Percentiles rank a stretch among this genome's conserved stretches.
Evolutionary conservation across 2,113 vertebrate species (phyloP).

Genomic region (Melospiza melodia): DNA sequence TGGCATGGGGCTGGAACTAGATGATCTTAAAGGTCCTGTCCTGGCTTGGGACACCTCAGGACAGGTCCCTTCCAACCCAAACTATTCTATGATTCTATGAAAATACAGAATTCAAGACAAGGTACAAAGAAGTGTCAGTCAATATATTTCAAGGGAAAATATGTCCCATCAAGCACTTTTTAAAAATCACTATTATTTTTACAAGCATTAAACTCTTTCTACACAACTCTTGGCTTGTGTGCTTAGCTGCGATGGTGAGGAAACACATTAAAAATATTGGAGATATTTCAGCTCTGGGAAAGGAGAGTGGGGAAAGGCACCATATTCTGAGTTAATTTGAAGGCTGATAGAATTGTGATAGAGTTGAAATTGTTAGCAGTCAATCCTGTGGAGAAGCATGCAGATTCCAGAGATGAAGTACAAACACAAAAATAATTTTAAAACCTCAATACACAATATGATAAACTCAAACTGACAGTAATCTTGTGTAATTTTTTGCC

Average conservation of each 20-base stretch:
- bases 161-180: neutral
- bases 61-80: neutral
- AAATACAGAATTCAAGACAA: neutral
- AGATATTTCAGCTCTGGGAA: neutral
- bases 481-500: neutral
- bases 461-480: neutral
- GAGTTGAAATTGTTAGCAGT: neutral
- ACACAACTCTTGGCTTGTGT: neutral
- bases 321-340: neutral
- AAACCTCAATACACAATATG: neutral
- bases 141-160: neutral
- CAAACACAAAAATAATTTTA: neutral
- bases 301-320: neutral
- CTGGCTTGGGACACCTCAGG: neutral
- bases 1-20: neutral
- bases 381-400: accelerated
- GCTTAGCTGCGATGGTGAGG: neutral
- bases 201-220: neutral
- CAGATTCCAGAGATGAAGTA: neutral
- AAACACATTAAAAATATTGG: neutral
- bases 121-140: neutral
- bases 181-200: neutral
- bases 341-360: neutral
- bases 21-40: neutral
- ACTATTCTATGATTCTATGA: neutral